These are phyloP conservation scores for Mythimna loreyi DNA, from an alignment of 2,888 invertebrate genomes.

Conservation along the genomic window DNA sequence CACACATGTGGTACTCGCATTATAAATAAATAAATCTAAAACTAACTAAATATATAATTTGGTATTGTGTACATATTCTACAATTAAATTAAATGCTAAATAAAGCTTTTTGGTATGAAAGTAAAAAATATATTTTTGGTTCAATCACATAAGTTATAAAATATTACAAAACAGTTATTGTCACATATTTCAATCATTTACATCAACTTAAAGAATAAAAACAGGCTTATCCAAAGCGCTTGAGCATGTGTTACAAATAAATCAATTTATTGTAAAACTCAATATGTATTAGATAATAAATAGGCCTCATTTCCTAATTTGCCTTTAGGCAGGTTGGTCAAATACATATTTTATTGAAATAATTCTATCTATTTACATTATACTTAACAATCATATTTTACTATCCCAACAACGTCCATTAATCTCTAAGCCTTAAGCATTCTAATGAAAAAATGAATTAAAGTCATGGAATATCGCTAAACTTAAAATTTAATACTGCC, in stretches of 20 bases:
- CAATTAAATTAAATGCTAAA: constrained; percentile 36
- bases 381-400: background rate
- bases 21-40: constrained; percentile 25
- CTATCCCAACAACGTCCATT: background rate
- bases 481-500: background rate
- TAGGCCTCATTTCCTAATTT: constrained; percentile 1
- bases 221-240: constrained; percentile 38
- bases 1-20: constrained; percentile 12
- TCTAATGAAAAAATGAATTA: constrained; percentile 5
- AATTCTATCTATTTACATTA: constrained; percentile 9
- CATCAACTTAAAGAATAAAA: constrained; percentile 10
- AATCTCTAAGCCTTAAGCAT: constrained; percentile 4
- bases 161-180: constrained; percentile 18
- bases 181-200: constrained; percentile 32
- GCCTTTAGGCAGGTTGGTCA: background rate
- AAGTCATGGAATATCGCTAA: constrained; percentile 35
- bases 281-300: constrained; percentile 27
- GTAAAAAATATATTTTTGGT: constrained; percentile 44
- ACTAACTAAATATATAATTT: constrained; percentile 4
- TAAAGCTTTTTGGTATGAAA: constrained; percentile 52
- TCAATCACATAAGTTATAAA: constrained; percentile 18
- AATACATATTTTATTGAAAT: background rate
- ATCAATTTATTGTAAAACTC: constrained; percentile 15
- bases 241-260: constrained; percentile 39
- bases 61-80: constrained; percentile 17